Evolutionary conservation across 1,140 invertebrate genomes (phyloP).

Genomic region (Caerostris extrusa): DNA sequence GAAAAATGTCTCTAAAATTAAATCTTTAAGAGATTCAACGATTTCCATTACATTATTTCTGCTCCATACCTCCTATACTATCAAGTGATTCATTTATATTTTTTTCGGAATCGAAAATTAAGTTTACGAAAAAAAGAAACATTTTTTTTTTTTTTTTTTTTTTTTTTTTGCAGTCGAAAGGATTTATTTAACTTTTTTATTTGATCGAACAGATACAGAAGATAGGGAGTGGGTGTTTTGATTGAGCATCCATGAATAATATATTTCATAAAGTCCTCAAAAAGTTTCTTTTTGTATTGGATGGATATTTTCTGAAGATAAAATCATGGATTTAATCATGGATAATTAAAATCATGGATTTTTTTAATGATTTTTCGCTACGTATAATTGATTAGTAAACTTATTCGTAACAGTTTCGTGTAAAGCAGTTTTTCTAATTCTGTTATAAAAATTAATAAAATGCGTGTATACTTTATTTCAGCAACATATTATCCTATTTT

Average conservation of each 20-base stretch:
- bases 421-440: too few species aligned
- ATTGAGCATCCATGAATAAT: not conserved
- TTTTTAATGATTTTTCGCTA: too few species aligned
- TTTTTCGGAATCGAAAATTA: not conserved
- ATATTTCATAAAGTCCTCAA: not conserved
- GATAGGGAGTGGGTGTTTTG: not conserved
- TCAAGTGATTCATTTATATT: not conserved
- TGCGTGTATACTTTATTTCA: too few species aligned
- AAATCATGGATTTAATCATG: too few species aligned
- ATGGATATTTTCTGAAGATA: too few species aligned
- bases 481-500: too few species aligned
- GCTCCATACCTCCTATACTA: not conserved
- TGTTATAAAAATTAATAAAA: too few species aligned
- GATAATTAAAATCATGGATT: too few species aligned
- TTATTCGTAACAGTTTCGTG: too few species aligned
- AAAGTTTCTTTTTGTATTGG: too few species aligned
- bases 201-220: not conserved
- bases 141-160: not conserved
- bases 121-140: not conserved
- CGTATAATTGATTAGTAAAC: too few species aligned
- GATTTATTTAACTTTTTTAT: not conserved
- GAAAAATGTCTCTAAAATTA: not conserved
- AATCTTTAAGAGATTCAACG: not conserved
- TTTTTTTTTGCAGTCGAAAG: too few species aligned
- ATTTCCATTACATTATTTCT: not conserved